Conservation (phyloP, 2,797 vertebrate genomes). For the Sciurus carolinensis region DNA sequence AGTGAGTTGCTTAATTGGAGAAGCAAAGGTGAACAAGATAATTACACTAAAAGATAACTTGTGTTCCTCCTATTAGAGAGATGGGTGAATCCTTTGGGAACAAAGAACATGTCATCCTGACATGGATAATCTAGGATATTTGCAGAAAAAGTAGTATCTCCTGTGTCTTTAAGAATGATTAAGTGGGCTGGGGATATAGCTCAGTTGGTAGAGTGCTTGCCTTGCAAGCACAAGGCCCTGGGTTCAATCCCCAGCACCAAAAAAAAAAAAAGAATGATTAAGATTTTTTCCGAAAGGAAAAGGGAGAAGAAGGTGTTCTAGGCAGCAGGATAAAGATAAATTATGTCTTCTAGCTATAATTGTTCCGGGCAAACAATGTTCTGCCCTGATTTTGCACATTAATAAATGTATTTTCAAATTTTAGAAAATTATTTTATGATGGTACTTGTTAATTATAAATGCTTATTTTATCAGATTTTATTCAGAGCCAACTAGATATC, state of each 20-base stretch:
- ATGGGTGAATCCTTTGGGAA: neutral
- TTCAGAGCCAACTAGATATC: neutral
- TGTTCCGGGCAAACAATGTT: neutral
- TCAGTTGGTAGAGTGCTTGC: too few relatives aligned
- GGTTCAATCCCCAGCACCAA: too few relatives aligned
- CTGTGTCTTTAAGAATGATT: constrained; percentile 33
- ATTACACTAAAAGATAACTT: neutral
- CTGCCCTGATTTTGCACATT: constrained; percentile 5
- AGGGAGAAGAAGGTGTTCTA: neutral
- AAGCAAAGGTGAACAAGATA: neutral
- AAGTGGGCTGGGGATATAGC: neutral
- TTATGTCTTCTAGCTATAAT: constrained; percentile 1
- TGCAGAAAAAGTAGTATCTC: constrained; percentile 17
- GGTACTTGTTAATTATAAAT: neutral
- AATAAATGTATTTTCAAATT: constrained; percentile 38
- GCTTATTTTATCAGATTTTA: neutral
- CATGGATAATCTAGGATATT: neutral
- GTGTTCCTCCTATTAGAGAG: neutral
- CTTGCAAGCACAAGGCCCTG: too few relatives aligned
- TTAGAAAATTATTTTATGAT: neutral
- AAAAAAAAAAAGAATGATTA: too few relatives aligned
- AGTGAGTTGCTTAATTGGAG: neutral
- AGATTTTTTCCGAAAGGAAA: neutral
- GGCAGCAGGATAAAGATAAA: constrained; percentile 35
- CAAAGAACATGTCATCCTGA: neutral